Percentiles rank a stretch among this genome's conserved stretches.
phyloP scores from a whole-genome alignment of 2,797 vertebrate genomes.

The Acridotheres tristis region DNA sequence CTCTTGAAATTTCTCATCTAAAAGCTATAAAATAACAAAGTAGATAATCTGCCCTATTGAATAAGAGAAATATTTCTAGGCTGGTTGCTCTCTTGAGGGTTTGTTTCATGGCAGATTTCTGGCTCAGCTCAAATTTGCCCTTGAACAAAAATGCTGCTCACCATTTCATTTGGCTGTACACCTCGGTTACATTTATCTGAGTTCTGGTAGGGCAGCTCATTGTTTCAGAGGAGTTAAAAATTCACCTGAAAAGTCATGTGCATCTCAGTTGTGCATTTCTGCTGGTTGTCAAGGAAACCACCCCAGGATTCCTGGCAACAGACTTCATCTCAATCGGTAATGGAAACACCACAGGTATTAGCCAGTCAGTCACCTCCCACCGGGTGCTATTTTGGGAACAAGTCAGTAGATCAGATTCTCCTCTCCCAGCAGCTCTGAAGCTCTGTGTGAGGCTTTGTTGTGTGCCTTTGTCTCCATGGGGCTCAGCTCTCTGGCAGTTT shows the following conservation, averaged over 20 bases:
- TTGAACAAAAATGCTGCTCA: not conserved
- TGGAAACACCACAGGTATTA: conserved; percentile 67
- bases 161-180: not conserved
- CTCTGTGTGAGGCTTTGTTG: not conserved
- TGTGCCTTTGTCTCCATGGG: not conserved
- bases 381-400: conserved; percentile 45
- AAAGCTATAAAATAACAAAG: not conserved
- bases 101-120: not conserved
- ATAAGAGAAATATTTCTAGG: not conserved
- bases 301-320: conserved; percentile 59
- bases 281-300: conserved; percentile 65
- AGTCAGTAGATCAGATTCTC: conserved; percentile 44
- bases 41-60: not conserved
- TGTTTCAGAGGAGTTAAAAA: conserved; percentile 33
- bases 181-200: not conserved
- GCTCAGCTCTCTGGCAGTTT: not conserved
- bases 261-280: conserved; percentile 12
- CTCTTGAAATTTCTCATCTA: not conserved
- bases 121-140: not conserved
- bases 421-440: not conserved
- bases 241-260: conserved; percentile 48
- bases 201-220: not conserved
- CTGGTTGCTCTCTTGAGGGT: not conserved
- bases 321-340: conserved; percentile 22
- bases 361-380: conserved; percentile 66